Evolutionary conservation across 2,888 invertebrate species (phyloP).

Genomic region (Girardia tigrina): DNA sequence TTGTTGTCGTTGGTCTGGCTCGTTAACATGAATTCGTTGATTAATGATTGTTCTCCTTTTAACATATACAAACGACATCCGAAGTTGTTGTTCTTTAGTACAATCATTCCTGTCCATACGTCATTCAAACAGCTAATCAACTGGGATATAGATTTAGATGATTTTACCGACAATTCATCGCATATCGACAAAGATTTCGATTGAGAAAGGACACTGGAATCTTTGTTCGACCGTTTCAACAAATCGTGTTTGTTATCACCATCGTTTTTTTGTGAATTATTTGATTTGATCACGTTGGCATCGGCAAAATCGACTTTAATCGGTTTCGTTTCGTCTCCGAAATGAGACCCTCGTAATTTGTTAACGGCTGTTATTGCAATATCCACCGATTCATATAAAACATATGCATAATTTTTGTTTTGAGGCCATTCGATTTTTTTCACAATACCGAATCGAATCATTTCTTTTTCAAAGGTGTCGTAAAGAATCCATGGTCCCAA

Average conservation of each 20-base stretch:
- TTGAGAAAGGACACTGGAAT: neutral
- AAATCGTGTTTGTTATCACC: slow-evolving; percentile 25
- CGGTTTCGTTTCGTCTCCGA: slow-evolving; percentile 77
- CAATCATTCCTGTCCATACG: slow-evolving; percentile 82
- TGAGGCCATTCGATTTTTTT: slow-evolving; percentile 93
- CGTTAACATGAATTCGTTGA: slow-evolving; percentile 82
- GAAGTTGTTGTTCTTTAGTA: slow-evolving; percentile 82
- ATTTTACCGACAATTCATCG: slow-evolving; percentile 32
- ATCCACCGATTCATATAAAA: slow-evolving; percentile 86
- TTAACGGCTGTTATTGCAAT: slow-evolving; percentile 87
- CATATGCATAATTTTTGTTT: slow-evolving; percentile 82
- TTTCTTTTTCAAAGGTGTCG: slow-evolving; percentile 78
- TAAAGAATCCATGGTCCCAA: slow-evolving; percentile 87
- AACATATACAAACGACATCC: slow-evolving; percentile 84
- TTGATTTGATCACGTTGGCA: slow-evolving; percentile 50
- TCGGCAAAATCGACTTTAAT: slow-evolving; percentile 91
- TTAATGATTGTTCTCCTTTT: slow-evolving; percentile 79
- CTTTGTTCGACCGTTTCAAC: slow-evolving; percentile 15
- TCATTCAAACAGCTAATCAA: slow-evolving; percentile 53
- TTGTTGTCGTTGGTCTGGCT: slow-evolving; percentile 54
- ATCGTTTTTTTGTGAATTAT: neutral
- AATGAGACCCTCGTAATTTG: slow-evolving; percentile 49
- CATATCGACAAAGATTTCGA: neutral
- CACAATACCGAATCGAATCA: slow-evolving; percentile 91
- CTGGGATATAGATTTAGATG: slow-evolving; percentile 43